Evolutionary conservation across 2,113 vertebrate species (phyloP).

Genomic region (Craseonycteris thonglongyai): DNA sequence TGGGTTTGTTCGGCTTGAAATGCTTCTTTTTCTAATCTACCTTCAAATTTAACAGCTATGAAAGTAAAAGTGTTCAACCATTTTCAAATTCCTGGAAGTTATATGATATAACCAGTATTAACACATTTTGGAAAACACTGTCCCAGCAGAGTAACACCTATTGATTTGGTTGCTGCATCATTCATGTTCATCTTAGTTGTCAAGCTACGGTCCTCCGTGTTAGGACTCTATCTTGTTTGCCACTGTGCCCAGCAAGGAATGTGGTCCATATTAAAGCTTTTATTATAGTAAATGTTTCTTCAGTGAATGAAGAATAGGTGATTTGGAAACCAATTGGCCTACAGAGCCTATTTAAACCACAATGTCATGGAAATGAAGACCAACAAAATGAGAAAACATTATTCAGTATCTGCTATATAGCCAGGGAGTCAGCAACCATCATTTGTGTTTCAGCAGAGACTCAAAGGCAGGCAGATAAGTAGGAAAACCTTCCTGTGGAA

Average conservation of each 20-base stretch:
- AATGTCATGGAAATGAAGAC: not conserved
- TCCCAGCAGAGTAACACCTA: not conserved
- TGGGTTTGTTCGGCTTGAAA: not conserved
- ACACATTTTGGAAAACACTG: not conserved
- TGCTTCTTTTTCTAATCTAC: not conserved
- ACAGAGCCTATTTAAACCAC: not conserved
- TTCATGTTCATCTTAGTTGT: not conserved
- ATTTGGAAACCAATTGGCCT: not conserved
- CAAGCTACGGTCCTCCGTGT: not conserved
- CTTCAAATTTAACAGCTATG: not conserved
- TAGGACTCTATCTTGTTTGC: not conserved
- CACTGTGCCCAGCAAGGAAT: not conserved
- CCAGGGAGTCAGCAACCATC: not conserved
- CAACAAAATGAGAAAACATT: not conserved
- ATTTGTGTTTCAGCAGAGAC: not conserved
- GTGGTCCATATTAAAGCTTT: not conserved
- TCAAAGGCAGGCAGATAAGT: not conserved
- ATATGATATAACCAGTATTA: not conserved
- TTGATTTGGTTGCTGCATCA: not conserved
- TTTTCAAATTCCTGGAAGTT: not conserved
- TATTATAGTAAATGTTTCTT: not conserved
- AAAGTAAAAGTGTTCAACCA: not conserved
- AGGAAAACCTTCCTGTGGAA: not conserved
- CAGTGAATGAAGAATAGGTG: not conserved
- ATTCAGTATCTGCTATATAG: not conserved